phyloP scores from a whole-genome alignment of 2,113 vertebrate genomes.

The Ahaetulla prasina region DNA sequence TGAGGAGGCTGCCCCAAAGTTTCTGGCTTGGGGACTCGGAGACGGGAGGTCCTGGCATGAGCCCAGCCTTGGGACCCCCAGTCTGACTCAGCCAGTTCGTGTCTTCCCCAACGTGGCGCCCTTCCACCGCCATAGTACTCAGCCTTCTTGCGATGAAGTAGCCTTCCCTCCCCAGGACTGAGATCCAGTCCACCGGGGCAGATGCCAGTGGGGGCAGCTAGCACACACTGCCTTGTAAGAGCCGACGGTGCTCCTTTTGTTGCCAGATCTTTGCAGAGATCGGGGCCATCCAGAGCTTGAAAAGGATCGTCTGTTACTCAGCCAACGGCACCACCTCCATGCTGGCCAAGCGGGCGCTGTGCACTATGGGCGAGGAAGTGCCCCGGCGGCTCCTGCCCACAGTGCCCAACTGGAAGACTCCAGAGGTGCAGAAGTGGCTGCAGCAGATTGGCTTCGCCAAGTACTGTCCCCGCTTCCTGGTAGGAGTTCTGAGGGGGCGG shows the following conservation, averaged over 20 bases:
- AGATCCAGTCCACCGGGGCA: neutral
- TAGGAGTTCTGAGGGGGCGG: no score
- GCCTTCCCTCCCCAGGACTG: neutral
- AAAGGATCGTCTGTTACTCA: conserved; percentile 90
- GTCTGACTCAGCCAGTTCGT: neutral
- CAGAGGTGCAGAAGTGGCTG: conserved; percentile 91
- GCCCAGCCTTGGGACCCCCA: neutral
- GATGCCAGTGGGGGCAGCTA: neutral
- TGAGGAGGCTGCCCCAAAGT: neutral
- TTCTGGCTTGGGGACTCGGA: neutral
- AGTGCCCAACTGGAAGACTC: conserved; percentile 91
- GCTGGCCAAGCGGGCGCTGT: conserved; percentile 85
- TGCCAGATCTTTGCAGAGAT: conserved; percentile 90
- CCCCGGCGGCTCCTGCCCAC: conserved; percentile 82
- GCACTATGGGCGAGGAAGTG: conserved; percentile 85
- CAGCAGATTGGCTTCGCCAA: conserved; percentile 90
- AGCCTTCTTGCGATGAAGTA: neutral
- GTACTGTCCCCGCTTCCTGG: conserved; percentile 84
- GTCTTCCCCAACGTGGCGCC: neutral
- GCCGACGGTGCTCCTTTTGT: neutral
- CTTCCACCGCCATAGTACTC: neutral
- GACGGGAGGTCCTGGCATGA: neutral
- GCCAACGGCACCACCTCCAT: conserved; percentile 81
- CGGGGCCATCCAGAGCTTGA: conserved; percentile 91
- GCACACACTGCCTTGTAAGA: neutral